Conservation (phyloP, 2,888 invertebrate species). For the Notocelia uddmanniana region DNA sequence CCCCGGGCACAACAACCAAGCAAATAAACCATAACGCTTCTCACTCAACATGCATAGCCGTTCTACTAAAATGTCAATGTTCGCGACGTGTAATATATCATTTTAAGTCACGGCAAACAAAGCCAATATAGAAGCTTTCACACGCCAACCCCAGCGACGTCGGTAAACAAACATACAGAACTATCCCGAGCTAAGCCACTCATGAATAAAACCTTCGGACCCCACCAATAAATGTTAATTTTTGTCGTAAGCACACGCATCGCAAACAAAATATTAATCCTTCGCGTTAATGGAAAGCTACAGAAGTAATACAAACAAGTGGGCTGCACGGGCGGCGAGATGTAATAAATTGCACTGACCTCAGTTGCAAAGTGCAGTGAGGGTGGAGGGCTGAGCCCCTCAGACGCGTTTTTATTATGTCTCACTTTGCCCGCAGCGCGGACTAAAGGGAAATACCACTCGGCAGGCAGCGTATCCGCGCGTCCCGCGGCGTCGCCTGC, state of each 20-base stretch:
- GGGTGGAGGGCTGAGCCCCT: slow-evolving; percentile 55
- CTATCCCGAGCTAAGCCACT: slow-evolving; percentile 82
- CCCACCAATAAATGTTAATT: slow-evolving; percentile 85
- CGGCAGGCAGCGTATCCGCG: slow-evolving; percentile 56
- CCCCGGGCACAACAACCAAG: slow-evolving; percentile 54
- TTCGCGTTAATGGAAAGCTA: slow-evolving; percentile 82
- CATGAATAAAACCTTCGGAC: slow-evolving; percentile 84
- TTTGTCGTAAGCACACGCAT: slow-evolving; percentile 81
- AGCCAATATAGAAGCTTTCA: slow-evolving; percentile 82
- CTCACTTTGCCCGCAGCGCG: slow-evolving; percentile 66
- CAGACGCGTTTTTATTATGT: slow-evolving; percentile 72
- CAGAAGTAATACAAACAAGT: slow-evolving; percentile 80
- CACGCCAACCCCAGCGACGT: slow-evolving; percentile 80
- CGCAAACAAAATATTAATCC: slow-evolving; percentile 85
- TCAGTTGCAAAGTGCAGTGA: slow-evolving; percentile 64
- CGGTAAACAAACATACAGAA: slow-evolving; percentile 81
- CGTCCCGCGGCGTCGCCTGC: slow-evolving; percentile 54
- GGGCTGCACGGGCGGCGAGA: slow-evolving; percentile 64
- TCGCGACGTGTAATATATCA: slow-evolving; percentile 82
- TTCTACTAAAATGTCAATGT: slow-evolving; percentile 79
- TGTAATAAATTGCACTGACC: slow-evolving; percentile 80
- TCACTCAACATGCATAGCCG: slow-evolving; percentile 69
- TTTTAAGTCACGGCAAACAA: slow-evolving; percentile 83
- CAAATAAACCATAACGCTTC: slow-evolving; percentile 73
- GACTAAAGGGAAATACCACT: slow-evolving; percentile 76